Base-by-base conservation (phyloP, 2,888 invertebrate genomes). In the Aphrophora alni region DNA sequence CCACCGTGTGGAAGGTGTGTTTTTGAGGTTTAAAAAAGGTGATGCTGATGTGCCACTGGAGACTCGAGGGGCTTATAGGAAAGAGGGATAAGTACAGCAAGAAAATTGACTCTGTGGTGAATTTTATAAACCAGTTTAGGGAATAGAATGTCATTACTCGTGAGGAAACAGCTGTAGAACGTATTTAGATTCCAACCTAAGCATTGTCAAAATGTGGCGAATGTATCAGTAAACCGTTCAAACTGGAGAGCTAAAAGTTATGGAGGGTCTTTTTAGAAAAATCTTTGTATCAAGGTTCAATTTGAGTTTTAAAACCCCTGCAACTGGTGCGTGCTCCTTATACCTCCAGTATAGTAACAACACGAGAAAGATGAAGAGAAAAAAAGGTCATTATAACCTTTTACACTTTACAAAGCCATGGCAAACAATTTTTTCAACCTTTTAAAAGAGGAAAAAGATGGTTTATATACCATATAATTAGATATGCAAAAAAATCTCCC, bases 51-150 rank as follows among this genome's bases (percentile, higher is more conserved):
- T 68, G 1, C 80, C 77, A 25, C 33, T 51, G 14, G 82, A 80
- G 51, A 80, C 80, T 24, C 68, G 77, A 24, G 80, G 80, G n/a
- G 82, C 77, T 21, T 44, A 79, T 33, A 25, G 68, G 8, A 79
- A 73, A 24, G 74, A 0, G 10, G n/a, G 74, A 79, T 24, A 73
- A 8, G 24, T 73, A 78, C 25, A n/a, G 25, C 38, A 75, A 75
- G 21, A 75, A 70, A 33, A 77, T 38, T 72, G 78, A 78, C 25
- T 72, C 78, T 44, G 78, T 78, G 12, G 44, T 68, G 25, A 44
- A 71, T 72, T 78, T 78, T 73, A 72, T 78, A 25, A 78, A 78
- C n/a, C 44, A 33, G 38, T 78, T 78, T 51, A 72, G 28, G 74
- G 74, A 24, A 38, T 17, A n/a, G 73, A 79, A 74, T 74, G 51